Evolutionary conservation across 2,888 invertebrate species (phyloP).

Genomic region (Meta bourneti): DNA sequence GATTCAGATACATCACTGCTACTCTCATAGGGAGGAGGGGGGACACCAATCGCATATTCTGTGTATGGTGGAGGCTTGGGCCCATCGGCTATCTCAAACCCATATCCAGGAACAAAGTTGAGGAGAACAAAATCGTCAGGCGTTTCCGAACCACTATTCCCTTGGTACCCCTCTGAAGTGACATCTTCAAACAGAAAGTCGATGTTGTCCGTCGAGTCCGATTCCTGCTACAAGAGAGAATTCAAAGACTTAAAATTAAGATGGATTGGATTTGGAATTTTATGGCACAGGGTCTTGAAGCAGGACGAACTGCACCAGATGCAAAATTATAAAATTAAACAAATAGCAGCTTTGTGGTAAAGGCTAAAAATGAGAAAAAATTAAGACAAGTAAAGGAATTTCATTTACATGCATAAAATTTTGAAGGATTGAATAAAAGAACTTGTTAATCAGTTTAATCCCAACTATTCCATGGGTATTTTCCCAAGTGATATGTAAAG

Average conservation of each 20-base stretch:
- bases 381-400: too few species aligned
- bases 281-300: too few species aligned
- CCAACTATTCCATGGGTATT: too few species aligned
- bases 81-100: slow-evolving; percentile 81
- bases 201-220: slow-evolving; percentile 50
- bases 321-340: too few species aligned
- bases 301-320: too few species aligned
- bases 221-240: slow-evolving; percentile 20
- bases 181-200: slow-evolving; percentile 53
- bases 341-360: too few species aligned
- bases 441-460: too few species aligned
- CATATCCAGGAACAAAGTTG: slow-evolving; percentile 82
- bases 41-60: slow-evolving; percentile 81
- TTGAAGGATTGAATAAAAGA: too few species aligned
- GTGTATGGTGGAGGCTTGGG: slow-evolving; percentile 82
- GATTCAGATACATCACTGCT: slow-evolving; percentile 78
- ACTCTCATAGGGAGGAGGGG: slow-evolving; percentile 83
- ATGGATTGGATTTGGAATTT: too few species aligned
- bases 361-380: too few species aligned
- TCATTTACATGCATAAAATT: too few species aligned
- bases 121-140: slow-evolving; percentile 79
- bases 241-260: neutral
- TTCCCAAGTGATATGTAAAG: too few species aligned
- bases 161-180: slow-evolving; percentile 43
- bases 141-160: slow-evolving; percentile 67